Evolutionary conservation across 2,888 invertebrate species (phyloP), one percentile per base, ranked within the genome.

Genomic region (Megamerina dolium): DNA sequence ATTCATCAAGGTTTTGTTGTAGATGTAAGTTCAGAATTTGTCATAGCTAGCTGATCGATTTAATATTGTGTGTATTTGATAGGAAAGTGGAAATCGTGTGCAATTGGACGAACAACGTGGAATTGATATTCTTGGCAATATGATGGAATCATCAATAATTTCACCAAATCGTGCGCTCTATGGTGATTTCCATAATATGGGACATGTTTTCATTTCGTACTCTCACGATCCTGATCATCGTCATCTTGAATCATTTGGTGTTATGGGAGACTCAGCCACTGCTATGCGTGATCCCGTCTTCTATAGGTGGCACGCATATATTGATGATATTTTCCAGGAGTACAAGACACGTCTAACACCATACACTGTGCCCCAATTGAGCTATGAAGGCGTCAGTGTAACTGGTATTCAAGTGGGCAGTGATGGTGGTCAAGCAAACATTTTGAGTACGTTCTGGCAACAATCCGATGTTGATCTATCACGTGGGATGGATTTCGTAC

Each of bases 201-300:
- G 87, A 0, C 90, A 90, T 60, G 79, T 86, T 4, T 77, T 86
- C 60, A 78, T 89, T 48, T 80, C 86, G 0, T 83, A 81, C 63
- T 72, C 81, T 3, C 89, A 90, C 60, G 90, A 91, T 66, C 88
- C 89, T 0, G 87, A 87, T 64, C 81, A 83, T 61, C 65, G 69
- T 37, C 63, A 65, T 42, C 61, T 87, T 83, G 89, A 90, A 71
- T 78, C 79, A 36, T 85, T 85, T 58, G 82, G 85, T 30, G 83
- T 87, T 20, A 89, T 90, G 79, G 88, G 87, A 0, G 89, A 89
- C 61, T 80, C 85, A 0, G 79, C 87, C 0, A 88, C 88, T 0
- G 86, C 89, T 1, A 89, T 90, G 88, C 75, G 90, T 2, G 91
- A 91, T 70, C 89, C 90, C 0, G 72, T 85, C 14, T 90, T 90